A percentile compares a stretch with the other conserved stretches of the same genome.
These are phyloP conservation scores for Argyresthia albistria DNA, from an alignment of 2,888 invertebrate genomes.

Conservation along the genomic window DNA sequence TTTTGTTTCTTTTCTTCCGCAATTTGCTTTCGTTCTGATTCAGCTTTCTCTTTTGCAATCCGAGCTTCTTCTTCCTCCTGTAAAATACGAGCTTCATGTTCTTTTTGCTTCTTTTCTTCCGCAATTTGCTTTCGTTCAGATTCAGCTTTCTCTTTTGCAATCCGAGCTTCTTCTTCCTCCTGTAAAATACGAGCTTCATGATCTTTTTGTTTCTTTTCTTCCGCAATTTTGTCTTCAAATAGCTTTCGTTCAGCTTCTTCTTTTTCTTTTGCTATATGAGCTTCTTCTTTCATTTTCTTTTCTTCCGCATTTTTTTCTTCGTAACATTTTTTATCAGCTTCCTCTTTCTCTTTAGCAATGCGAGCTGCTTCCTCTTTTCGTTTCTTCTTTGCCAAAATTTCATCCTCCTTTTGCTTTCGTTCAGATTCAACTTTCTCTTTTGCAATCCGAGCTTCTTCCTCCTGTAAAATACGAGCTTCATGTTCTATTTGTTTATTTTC, in stretches of 20 bases:
- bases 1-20: too few species aligned
- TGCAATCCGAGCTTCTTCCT: background rate
- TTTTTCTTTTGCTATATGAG: too few species aligned
- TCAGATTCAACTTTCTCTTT: constrained; percentile 7
- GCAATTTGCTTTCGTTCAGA: background rate
- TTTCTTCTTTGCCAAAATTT: constrained; percentile 7
- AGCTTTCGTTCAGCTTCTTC: constrained; percentile 2
- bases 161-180: too few species aligned
- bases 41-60: too few species aligned
- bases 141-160: background rate
- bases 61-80: constrained; percentile 8
- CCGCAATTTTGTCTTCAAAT: background rate
- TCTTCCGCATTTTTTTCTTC: too few species aligned
- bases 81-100: constrained; percentile 11
- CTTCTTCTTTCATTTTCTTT: too few species aligned
- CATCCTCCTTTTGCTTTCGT: constrained; percentile 14
- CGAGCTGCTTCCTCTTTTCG: constrained; percentile 9
- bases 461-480: too few species aligned
- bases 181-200: background rate
- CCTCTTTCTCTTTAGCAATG: constrained; percentile 12
- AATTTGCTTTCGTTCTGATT: too few species aligned
- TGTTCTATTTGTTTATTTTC: constrained; percentile 2
- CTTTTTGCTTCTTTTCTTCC: constrained; percentile 7
- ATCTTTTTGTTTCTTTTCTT: constrained; percentile 6
- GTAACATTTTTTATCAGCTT: background rate